These are phyloP conservation scores for Zaprionus vittiger DNA, from an alignment of 1,140 invertebrate species.

Conservation along the genomic window DNA sequence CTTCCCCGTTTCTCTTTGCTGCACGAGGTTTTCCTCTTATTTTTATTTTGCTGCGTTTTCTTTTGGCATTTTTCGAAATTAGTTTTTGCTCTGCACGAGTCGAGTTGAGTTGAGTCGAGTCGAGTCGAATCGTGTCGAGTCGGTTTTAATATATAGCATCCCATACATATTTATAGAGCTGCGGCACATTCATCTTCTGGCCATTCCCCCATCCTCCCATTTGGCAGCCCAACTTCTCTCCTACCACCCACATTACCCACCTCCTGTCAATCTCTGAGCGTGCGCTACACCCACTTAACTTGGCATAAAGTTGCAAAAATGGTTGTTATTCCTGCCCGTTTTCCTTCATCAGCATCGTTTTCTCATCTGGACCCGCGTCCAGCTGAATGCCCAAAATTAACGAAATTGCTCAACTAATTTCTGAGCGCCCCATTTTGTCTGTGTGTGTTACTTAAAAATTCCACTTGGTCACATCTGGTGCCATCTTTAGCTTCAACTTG, in stretches of 20 bases:
- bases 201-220: slow-evolving; percentile 11
- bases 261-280: slow-evolving; percentile 41
- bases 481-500: slow-evolving; percentile 44
- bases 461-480: slow-evolving; percentile 70
- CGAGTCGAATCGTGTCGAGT: slow-evolving; percentile 60
- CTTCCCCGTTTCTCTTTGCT: background rate
- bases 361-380: slow-evolving; percentile 49
- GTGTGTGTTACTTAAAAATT: slow-evolving; percentile 56
- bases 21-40: slow-evolving; percentile 66
- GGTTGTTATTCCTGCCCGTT: slow-evolving; percentile 49
- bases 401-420: slow-evolving; percentile 62
- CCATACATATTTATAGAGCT: slow-evolving; percentile 84
- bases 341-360: slow-evolving; percentile 51
- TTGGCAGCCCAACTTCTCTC: background rate
- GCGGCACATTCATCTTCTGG: slow-evolving; percentile 80
- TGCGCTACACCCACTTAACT: slow-evolving; percentile 73
- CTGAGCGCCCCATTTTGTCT: slow-evolving; percentile 14
- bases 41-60: slow-evolving; percentile 80
- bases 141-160: slow-evolving; percentile 84
- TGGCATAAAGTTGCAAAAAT: slow-evolving; percentile 79
- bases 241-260: background rate
- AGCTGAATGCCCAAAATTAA: slow-evolving; percentile 64
- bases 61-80: slow-evolving; percentile 84
- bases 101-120: slow-evolving; percentile 45
- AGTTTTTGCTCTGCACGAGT: slow-evolving; percentile 79